Conservation (phyloP, 1,140 invertebrate genomes). For the Cherax quadricarinatus region DNA sequence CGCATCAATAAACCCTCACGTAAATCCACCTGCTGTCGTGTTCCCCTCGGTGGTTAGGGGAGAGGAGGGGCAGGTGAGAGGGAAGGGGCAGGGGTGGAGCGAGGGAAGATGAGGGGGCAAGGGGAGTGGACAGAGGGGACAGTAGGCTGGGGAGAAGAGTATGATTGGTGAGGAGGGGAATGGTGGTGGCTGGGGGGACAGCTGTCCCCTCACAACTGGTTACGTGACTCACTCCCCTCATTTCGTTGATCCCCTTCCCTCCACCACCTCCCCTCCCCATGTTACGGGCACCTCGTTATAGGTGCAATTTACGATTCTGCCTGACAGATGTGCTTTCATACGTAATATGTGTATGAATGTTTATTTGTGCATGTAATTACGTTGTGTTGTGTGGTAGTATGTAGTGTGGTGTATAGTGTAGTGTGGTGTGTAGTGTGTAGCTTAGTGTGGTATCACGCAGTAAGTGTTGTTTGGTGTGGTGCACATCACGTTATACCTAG, state of each 20-base stretch:
- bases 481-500: no score
- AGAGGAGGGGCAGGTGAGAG: background rate
- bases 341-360: background rate
- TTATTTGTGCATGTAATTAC: no score
- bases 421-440: no score
- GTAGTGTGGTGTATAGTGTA: no score
- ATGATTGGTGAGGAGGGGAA: background rate
- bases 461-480: no score
- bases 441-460: no score
- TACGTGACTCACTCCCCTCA: slow-evolving; percentile 4
- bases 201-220: slow-evolving; percentile 15
- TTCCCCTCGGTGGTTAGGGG: slow-evolving; percentile 7
- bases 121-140: background rate
- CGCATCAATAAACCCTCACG: slow-evolving; percentile 47
- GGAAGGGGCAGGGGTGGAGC: background rate
- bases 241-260: background rate
- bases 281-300: slow-evolving; percentile 3
- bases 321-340: slow-evolving; percentile 8
- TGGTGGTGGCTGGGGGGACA: slow-evolving; percentile 9
- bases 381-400: no score
- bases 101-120: background rate
- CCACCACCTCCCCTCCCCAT: no score
- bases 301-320: slow-evolving; percentile 3
- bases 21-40: slow-evolving; percentile 47
- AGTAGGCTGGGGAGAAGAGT: background rate